Evolutionary conservation across 1,140 invertebrate species (phyloP), one percentile per base, ranked within the genome.

Genomic region (Leptinotarsa undecemlineata): DNA sequence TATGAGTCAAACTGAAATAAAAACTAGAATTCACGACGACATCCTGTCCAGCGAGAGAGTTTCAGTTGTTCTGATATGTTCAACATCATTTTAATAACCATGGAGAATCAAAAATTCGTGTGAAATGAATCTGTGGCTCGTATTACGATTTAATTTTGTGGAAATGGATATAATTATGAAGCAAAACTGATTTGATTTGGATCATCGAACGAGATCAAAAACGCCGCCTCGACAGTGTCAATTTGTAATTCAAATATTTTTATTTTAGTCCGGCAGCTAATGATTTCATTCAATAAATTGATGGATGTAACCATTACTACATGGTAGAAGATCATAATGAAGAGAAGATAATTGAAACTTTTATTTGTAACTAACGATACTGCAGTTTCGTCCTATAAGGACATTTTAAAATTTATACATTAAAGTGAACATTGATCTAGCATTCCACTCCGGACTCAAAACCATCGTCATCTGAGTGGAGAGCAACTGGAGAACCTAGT

Each of bases 71-170:
- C n/a, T 19, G 6, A 19, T 57, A 57, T 57, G 51, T 57, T 4
- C 51, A 57, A 57, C 14, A 57, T 57, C 51, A 57, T 57, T 57
- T 57, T 57, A 57, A 57, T 57, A 57, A 57, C 51, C 51, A 57
- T 57, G 51, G 51, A 57, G 51, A 57, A 57, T 57, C n/a, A 57
- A 57, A 57, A 57, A 57, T 57, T 57, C 17, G 51, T 57, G 51
- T 57, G 51, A 57, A 57, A 57, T 57, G 51, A 57, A 57, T 4
- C 15, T 19, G 5, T 15, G n/a, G 13, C 51, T 17, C 5, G 51
- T 15, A 57, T 57, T 17, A 57, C 51, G n/a, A 57, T 57, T 57
- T 57, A 57, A 57, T 57, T 57, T 57, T 19, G n/a, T 15, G 51
- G 51, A 57, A 57, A 57, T 57, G 51, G n/a, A 0, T 19, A 17